Base-by-base conservation (phyloP, 2,888 invertebrate genomes). In the Trichopoda pennipes region DNA sequence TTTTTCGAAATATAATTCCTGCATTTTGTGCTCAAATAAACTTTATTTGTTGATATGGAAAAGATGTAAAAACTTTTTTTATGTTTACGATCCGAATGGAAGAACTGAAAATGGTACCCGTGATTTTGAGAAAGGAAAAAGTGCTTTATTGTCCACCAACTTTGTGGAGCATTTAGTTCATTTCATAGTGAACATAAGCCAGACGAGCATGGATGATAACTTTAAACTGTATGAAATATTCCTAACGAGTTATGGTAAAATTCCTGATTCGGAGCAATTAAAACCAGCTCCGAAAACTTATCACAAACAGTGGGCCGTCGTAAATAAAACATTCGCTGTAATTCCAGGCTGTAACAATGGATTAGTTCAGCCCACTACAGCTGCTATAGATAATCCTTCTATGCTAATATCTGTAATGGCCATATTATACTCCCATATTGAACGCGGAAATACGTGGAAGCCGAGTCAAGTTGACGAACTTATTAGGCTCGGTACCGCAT, bases 401-500 rank as follows among this genome's bases (percentile, higher is more conserved):
- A 87, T 94, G 72, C 90, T 94, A 0, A 93, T 94, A 79, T 92
- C 93, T 0, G 90, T 93, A 0, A 92, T 93, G 8, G 93, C 93
- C 3, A 90, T 94, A 89, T 93, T 94, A 0, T 95, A 95, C 84
- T 92, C 94, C 0, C 93, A 94, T 86, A 94, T 95, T 84, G 94
- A 94, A 3, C 93, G 93, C 0, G 93, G 94, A 0, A 93, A 93
- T 68, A 92, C 93, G 70, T 95, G 95, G 95, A 92, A 92, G 0
- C 91, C 93, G 86, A 93, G 92, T 80, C 92, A 93, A 17, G 87
- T 95, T 1, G 94, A 94, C 56, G 89, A 90, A 21, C 85, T 91
- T 2, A 86, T 90, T 1, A 84, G 87, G 12, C 89, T 88, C 23
- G 90, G 90, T 0, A 85, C 84, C 2, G 87, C 87, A 17, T 89